These are phyloP conservation scores for Caprella mutica DNA, from an alignment of 2,888 invertebrate genomes.

Conservation along the genomic window DNA sequence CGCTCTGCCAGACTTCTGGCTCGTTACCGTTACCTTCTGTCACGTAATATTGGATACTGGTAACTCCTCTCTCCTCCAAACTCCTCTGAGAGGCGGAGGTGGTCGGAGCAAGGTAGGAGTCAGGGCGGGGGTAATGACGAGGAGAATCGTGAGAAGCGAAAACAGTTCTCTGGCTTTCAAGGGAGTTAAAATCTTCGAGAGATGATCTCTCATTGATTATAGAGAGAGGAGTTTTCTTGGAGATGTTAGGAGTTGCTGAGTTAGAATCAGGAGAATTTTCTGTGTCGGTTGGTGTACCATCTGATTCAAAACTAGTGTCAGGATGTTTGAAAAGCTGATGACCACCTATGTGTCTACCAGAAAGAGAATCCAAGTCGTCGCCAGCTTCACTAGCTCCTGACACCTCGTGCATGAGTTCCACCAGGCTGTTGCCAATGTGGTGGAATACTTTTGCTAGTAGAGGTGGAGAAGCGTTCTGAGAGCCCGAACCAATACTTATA, in stretches of 20 bases:
- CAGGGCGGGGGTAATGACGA: conserved; percentile 23
- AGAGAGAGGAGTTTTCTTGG: conserved; percentile 20
- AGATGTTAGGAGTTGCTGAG: conserved; percentile 28
- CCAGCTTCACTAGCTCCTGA: conserved; percentile 55
- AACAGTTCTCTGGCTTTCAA: conserved; percentile 33
- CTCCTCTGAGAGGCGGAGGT: conserved; percentile 28
- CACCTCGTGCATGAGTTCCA: conserved; percentile 84
- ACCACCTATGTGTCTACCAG: conserved; percentile 16
- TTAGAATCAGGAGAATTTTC: conserved; percentile 32
- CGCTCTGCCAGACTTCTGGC: conserved; percentile 31
- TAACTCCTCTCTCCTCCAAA: conserved; percentile 29
- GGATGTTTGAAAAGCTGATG: conserved; percentile 28
- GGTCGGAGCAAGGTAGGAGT: conserved; percentile 20
- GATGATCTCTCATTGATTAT: conserved; percentile 32
- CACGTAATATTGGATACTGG: conserved; percentile 27
- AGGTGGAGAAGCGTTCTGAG: conserved; percentile 62
- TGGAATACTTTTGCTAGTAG: conserved; percentile 82
- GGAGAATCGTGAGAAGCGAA: conserved; percentile 33
- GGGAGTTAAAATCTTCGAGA: conserved; percentile 31
- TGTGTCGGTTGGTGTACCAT: conserved; percentile 33
- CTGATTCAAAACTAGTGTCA: conserved; percentile 29
- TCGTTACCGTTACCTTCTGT: conserved; percentile 27
- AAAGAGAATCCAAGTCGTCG: conserved; percentile 30
- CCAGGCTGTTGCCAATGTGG: conserved; percentile 73
- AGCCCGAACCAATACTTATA: conserved; percentile 41